Base-by-base conservation (phyloP, 2,888 invertebrate species). In the Caenorhabditis sulstoni region DNA sequence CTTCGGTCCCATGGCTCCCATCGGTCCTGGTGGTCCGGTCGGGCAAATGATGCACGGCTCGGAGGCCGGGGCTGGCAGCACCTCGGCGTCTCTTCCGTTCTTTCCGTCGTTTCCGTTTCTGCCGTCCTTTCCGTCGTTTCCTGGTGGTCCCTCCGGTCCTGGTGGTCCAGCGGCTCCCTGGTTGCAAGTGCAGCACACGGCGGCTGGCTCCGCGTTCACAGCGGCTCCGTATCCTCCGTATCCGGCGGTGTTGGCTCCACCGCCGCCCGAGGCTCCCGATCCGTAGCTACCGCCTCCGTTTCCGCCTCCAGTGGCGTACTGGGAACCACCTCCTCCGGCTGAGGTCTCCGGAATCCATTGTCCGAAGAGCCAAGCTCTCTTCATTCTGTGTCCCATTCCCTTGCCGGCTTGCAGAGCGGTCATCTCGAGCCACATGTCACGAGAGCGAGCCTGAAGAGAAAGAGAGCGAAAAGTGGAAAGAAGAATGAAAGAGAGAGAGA, bases 11-110 rank as follows among this genome's bases (percentile, higher is more conserved):
- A 82, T 84, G 11, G 79, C 64, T 79, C 82, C 87, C 75, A 83
- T 79, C 44, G 87, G 84, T 68, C 87, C 88, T 49, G 87, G 81
- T 35, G 88, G 85, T 80, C 88, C 88, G n/a, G 83, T 79, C 44
- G 88, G 88, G 80, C 88, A 88, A 70, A 87, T 87, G 78, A 88
- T 84, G 81, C 88, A 87, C 20, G 87, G 87, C 70, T 85, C 85
- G 14, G 68, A 75, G 4, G 83, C 74, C 58, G 86, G 84, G 18
- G 86, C 86, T 52, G 84, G 85, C 9, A 86, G 80, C 7, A 86
- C 79, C 52, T 85, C 86, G 29, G 86, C 86, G 58, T 86, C 84
- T 44, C 81, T 77, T 57, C 86, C 87, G 77, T 84, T 82, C 76
- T 81, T 82, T 78, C 88, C 88, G 74, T 87, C 87, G 41, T 80